phyloP scores from a whole-genome alignment of 2,797 vertebrate genomes.

The Argyrosomus regius region DNA sequence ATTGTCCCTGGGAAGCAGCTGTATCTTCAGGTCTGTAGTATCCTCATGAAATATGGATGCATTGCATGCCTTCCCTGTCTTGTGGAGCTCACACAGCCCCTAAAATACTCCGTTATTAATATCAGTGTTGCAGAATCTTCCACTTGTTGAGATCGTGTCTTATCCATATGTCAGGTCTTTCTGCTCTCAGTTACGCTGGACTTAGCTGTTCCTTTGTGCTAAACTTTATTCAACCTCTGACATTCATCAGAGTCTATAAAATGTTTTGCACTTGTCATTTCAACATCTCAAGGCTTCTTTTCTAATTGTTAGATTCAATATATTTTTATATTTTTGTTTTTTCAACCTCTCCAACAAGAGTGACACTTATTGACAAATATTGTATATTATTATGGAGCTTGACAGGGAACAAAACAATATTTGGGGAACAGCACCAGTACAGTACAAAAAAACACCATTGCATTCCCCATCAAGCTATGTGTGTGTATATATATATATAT shows the following conservation, averaged over 20 bases:
- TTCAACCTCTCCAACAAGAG: not conserved
- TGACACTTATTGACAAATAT: not conserved
- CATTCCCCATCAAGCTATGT: too few relatives aligned
- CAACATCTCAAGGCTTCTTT: conserved; percentile 1
- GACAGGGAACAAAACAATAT: too few relatives aligned
- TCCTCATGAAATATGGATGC: conserved; percentile 54
- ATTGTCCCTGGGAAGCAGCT: conserved; percentile 35
- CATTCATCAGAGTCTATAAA: conserved; percentile 42
- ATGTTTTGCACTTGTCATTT: conserved; percentile 26
- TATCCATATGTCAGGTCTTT: conserved; percentile 46
- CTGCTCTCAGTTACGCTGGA: conserved; percentile 47
- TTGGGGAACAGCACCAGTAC: too few relatives aligned
- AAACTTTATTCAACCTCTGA: conserved; percentile 59
- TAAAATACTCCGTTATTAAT: conserved; percentile 67
- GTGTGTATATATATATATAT: too few relatives aligned
- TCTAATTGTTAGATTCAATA: not conserved
- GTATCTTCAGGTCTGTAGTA: conserved; percentile 3
- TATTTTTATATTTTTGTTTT: not conserved
- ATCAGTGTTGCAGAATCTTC: conserved; percentile 49
- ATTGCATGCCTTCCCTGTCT: conserved; percentile 10
- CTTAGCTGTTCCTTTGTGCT: conserved; percentile 47
- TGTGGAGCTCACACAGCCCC: conserved; percentile 6
- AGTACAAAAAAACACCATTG: too few relatives aligned
- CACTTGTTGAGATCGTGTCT: conserved; percentile 39
- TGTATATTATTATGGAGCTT: too few relatives aligned